These are phyloP conservation scores for Manis javanica DNA, from an alignment of 2,797 vertebrate genomes.

Conservation along the genomic window DNA sequence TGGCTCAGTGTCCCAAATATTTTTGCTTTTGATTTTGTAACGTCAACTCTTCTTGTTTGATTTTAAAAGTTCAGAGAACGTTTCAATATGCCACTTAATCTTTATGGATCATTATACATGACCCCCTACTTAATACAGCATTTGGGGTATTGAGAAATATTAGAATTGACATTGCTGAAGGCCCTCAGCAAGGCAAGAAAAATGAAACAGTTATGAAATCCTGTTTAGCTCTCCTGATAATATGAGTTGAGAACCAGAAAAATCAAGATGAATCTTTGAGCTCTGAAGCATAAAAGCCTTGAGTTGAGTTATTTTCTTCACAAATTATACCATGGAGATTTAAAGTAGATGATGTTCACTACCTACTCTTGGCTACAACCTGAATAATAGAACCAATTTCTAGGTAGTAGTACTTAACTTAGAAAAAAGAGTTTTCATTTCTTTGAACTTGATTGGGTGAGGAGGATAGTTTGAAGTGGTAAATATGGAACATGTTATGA, in stretches of 20 bases:
- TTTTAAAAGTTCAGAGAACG: background rate
- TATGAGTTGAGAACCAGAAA: background rate
- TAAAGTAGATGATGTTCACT: background rate
- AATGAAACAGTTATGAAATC: background rate
- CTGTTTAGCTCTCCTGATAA: background rate
- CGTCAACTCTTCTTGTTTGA: background rate
- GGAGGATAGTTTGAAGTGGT: background rate
- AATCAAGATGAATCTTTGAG: conserved; percentile 12
- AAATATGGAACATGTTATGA: background rate
- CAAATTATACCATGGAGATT: background rate
- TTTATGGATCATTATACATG: background rate
- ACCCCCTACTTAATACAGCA: background rate
- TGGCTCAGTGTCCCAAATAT: background rate
- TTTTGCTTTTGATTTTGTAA: conserved; percentile 49
- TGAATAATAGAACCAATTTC: background rate
- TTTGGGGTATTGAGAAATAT: background rate
- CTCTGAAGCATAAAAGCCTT: background rate
- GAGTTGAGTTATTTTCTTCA: conserved; percentile 22
- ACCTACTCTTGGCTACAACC: background rate
- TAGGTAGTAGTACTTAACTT: background rate
- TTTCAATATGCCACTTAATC: background rate
- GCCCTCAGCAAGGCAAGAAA: background rate
- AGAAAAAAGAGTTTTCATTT: background rate
- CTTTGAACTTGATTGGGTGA: conserved; percentile 24
- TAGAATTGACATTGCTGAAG: background rate